phyloP scores from a whole-genome alignment of 2,797 vertebrate genomes.

The Coranthus polyacanthus region DNA sequence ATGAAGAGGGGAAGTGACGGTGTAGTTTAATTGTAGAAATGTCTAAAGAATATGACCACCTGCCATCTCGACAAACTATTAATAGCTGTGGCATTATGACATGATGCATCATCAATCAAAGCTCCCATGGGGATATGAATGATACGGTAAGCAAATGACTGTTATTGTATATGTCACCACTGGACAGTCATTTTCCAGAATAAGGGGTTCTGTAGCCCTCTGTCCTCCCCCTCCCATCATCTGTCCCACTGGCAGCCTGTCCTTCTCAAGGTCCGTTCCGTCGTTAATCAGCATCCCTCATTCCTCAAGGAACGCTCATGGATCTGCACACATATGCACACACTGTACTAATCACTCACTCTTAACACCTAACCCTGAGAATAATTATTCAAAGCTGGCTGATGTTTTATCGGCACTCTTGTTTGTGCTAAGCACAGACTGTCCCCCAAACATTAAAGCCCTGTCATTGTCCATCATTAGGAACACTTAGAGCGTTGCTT shows the following conservation, averaged over 20 bases:
- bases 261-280: conserved; percentile 71
- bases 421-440: conserved; percentile 67
- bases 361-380: conserved; percentile 26
- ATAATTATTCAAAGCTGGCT: conserved; percentile 74
- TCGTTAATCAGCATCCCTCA: conserved; percentile 71
- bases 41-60: neutral
- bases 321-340: conserved; percentile 15
- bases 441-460: conserved; percentile 50
- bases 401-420: conserved; percentile 65
- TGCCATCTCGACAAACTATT: conserved; percentile 24
- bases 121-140: conserved; percentile 53
- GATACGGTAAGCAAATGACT: conserved; percentile 56
- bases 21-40: neutral
- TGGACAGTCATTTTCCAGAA: conserved; percentile 59
- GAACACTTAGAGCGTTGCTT: neutral
- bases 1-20: neutral
- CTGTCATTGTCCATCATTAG: conserved; percentile 57
- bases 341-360: conserved; percentile 58
- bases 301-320: conserved; percentile 17
- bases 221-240: conserved; percentile 74
- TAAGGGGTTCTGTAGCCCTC: conserved; percentile 35
- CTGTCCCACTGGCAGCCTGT: conserved; percentile 67
- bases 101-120: conserved; percentile 61
- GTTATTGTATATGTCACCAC: conserved; percentile 64
- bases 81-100: conserved; percentile 39